Conservation (phyloP, 2,888 invertebrate genomes). For the Glomeris marginata region DNA sequence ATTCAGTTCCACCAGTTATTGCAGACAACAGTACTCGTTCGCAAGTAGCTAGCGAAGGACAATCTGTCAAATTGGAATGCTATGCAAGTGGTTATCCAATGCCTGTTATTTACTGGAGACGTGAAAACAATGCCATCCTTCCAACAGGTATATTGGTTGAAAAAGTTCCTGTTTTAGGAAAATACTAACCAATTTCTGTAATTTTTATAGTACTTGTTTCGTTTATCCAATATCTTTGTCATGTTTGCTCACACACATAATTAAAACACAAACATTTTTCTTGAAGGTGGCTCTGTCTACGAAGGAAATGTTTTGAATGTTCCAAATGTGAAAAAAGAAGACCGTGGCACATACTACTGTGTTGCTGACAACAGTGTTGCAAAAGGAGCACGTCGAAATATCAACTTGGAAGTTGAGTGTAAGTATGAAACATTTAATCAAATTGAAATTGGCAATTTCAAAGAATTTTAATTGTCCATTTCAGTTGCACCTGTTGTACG, state of each 20-base stretch:
- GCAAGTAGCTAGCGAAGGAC: slow-evolving; percentile 56
- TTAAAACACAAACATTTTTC: no score
- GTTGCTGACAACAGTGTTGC: slow-evolving; percentile 39
- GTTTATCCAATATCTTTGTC: no score
- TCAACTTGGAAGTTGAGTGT: slow-evolving; percentile 60
- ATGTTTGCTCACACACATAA: no score
- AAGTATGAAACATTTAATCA: background rate
- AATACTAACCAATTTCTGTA: no score
- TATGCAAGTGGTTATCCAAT: slow-evolving; percentile 74
- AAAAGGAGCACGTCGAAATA: slow-evolving; percentile 44
- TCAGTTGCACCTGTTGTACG: slow-evolving; percentile 62
- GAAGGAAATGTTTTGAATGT: slow-evolving; percentile 66
- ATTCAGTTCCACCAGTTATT: slow-evolving; percentile 70
- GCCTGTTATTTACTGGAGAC: slow-evolving; percentile 72
- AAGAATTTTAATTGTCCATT: background rate
- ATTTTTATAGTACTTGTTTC: no score
- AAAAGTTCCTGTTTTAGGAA: no score
- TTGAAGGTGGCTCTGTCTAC: slow-evolving; percentile 42
- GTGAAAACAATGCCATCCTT: slow-evolving; percentile 81
- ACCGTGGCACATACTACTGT: slow-evolving; percentile 84
- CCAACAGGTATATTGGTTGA: slow-evolving; percentile 49
- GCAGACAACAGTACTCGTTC: slow-evolving; percentile 85
- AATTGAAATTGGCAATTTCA: background rate
- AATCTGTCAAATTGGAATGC: slow-evolving; percentile 65
- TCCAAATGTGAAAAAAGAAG: slow-evolving; percentile 62